Conservation (phyloP, 1,140 invertebrate species). For the Plectus sambesii region DNA sequence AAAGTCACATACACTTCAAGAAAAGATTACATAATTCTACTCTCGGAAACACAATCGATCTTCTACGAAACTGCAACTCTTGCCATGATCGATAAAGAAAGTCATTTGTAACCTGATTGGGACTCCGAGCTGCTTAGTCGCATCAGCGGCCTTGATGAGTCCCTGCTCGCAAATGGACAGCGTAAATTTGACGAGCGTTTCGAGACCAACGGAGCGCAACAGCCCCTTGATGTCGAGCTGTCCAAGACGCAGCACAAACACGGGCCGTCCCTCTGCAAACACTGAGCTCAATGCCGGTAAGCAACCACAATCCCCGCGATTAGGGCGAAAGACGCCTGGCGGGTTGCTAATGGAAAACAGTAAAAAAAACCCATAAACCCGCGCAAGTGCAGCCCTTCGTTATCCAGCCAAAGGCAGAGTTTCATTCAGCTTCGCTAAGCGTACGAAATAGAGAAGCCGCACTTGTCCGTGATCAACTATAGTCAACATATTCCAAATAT, state of each 20-base stretch:
- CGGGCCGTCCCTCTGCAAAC: constrained; percentile 66
- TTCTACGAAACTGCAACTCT: no score
- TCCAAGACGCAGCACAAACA: constrained; percentile 66
- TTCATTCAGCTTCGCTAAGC: no score
- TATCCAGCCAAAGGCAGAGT: no score
- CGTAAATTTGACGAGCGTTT: constrained; percentile 88
- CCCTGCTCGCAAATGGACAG: constrained; percentile 82
- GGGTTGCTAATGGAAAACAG: background rate
- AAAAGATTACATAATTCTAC: no score
- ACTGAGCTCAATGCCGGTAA: no score
- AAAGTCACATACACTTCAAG: no score
- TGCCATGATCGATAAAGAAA: no score
- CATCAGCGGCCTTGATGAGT: constrained; percentile 75
- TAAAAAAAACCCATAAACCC: constrained; percentile 15
- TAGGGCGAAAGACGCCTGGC: background rate
- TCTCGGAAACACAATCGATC: no score
- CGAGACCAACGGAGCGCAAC: constrained; percentile 55
- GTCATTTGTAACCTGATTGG: constrained; percentile 46
- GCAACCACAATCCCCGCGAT: background rate
- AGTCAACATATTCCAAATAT: no score
- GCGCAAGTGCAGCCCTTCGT: no score
- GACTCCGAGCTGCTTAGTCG: constrained; percentile 67
- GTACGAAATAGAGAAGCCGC: no score
- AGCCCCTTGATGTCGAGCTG: constrained; percentile 44
- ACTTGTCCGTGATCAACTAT: no score